Evolutionary conservation across 92 coral and sea anemone species (phyloP).

Genomic region (Zoanthus gigantus): DNA sequence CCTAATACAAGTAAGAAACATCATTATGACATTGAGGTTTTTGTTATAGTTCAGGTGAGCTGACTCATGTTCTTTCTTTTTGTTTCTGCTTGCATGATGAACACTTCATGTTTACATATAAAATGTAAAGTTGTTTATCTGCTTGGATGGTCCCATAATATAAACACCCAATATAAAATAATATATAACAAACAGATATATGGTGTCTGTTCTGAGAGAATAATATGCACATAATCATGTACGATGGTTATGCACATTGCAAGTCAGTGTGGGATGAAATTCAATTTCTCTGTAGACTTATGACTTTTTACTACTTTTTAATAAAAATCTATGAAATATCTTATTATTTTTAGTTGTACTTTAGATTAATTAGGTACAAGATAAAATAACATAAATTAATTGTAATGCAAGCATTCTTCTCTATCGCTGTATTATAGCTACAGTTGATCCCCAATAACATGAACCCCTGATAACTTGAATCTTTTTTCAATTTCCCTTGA

Average conservation of each 20-base stretch:
- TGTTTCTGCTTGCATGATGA: background rate
- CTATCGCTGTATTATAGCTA: background rate
- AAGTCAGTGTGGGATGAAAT: background rate
- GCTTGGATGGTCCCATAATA: background rate
- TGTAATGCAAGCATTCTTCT: background rate
- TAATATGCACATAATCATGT: background rate
- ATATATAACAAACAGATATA: background rate
- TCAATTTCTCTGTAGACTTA: background rate
- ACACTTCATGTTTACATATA: background rate
- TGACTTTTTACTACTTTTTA: background rate
- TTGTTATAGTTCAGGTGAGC: background rate
- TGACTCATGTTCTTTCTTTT: slow-evolving; percentile 3
- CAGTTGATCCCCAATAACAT: background rate
- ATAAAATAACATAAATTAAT: background rate
- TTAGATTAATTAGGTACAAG: background rate
- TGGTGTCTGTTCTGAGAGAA: background rate
- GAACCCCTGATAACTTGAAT: background rate
- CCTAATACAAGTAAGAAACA: too few species aligned
- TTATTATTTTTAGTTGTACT: background rate
- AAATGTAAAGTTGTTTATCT: background rate
- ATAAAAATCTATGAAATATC: background rate
- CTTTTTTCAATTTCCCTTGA: too few species aligned
- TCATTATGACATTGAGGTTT: too few species aligned
- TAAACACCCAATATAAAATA: background rate
- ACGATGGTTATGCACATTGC: background rate